Percentiles rank a stretch among this genome's conserved stretches.
Conservation (phyloP, 2,888 invertebrate species). For the Dinocampus coccinellae region DNA sequence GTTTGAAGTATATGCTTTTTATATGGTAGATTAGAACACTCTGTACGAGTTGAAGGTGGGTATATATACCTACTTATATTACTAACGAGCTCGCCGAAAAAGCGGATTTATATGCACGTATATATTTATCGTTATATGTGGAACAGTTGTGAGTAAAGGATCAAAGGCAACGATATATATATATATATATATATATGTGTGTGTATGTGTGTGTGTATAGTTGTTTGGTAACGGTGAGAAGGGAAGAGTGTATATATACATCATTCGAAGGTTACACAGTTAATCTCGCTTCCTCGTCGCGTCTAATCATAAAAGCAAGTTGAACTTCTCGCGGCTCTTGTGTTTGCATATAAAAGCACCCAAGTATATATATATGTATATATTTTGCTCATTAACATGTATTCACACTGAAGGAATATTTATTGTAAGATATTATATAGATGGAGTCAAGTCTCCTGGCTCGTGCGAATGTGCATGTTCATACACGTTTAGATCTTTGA, state of each 20-base stretch:
- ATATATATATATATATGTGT: constrained; percentile 13
- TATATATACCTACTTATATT: constrained; percentile 5
- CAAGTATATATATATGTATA: constrained; percentile 31
- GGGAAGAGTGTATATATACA: constrained; percentile 9
- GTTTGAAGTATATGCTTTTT: constrained; percentile 35
- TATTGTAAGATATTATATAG: constrained; percentile 48
- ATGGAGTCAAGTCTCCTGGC: constrained; percentile 11
- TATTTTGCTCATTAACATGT: constrained; percentile 64
- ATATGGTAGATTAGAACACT: constrained; percentile 38
- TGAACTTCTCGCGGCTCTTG: constrained; percentile 36
- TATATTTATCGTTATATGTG: constrained; percentile 6
- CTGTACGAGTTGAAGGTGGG: constrained; percentile 26
- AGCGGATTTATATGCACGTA: constrained; percentile 44
- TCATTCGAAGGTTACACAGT: constrained; percentile 36
- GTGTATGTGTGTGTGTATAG: neutral
- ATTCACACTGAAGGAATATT: constrained; percentile 63
- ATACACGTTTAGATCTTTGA: neutral
- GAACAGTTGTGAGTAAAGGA: constrained; percentile 32
- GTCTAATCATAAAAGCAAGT: constrained; percentile 54
- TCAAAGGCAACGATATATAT: constrained; percentile 27
- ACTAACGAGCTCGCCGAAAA: constrained; percentile 49
- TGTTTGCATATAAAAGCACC: constrained; percentile 19
- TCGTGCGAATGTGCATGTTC: constrained; percentile 27
- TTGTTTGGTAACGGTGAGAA: constrained; percentile 9
- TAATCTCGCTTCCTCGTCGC: constrained; percentile 47